These are phyloP conservation scores for Vanessa cardui DNA, from an alignment of 2,888 invertebrate species.

Conservation along the genomic window DNA sequence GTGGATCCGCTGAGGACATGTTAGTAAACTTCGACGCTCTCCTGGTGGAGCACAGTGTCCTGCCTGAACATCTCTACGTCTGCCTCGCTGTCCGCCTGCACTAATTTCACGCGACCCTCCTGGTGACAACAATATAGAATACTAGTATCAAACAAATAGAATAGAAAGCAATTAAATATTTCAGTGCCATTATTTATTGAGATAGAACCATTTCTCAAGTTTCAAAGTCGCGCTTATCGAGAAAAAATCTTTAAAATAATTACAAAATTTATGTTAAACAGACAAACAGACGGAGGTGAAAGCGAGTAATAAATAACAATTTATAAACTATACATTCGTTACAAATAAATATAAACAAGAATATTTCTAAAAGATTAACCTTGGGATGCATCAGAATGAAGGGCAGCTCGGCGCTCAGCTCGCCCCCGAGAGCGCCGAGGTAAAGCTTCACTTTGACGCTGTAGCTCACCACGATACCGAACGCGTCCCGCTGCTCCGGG, in stretches of 20 bases:
- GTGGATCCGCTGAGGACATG: slow-evolving; percentile 6
- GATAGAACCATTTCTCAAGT: too few relatives aligned
- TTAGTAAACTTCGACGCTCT: slow-evolving; percentile 79
- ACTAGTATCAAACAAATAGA: neutral
- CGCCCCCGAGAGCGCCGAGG: slow-evolving; percentile 95
- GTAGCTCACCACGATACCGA: slow-evolving; percentile 98
- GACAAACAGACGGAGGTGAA: too few relatives aligned
- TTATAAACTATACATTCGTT: too few relatives aligned
- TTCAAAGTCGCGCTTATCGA: too few relatives aligned
- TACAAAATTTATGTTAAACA: too few relatives aligned
- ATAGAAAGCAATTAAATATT: too few relatives aligned
- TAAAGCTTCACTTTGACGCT: slow-evolving; percentile 97
- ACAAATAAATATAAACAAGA: neutral
- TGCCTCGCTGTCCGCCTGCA: slow-evolving; percentile 88
- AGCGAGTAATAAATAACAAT: too few relatives aligned
- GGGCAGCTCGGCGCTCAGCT: slow-evolving; percentile 94
- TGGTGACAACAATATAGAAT: slow-evolving; percentile 39
- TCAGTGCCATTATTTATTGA: too few relatives aligned
- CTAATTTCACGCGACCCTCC: slow-evolving; percentile 80
- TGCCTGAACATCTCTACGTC: slow-evolving; percentile 88
- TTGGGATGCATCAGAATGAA: slow-evolving; percentile 96
- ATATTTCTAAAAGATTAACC: slow-evolving; percentile 65
- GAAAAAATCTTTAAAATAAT: too few relatives aligned
- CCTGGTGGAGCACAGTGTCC: slow-evolving; percentile 84
- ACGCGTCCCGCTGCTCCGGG: slow-evolving; percentile 94